Evolutionary conservation across 2,888 invertebrate species (phyloP).

Genomic region (Dolichomitus sp.): DNA sequence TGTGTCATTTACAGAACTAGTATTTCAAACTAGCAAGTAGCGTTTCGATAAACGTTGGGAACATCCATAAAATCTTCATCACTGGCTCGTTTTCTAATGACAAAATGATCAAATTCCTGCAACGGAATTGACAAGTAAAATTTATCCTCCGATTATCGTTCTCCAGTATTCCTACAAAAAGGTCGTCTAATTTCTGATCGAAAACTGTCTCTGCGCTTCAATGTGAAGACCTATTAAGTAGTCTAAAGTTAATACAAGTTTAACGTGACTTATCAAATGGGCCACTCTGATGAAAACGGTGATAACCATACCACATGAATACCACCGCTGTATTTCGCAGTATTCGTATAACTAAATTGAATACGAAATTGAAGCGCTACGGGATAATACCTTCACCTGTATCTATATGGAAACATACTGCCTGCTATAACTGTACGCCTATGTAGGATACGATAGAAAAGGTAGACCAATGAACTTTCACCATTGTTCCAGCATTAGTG

Average conservation of each 20-base stretch:
- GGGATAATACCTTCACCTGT: slow-evolving; percentile 40
- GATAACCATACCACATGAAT: slow-evolving; percentile 11
- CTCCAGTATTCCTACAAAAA: not conserved
- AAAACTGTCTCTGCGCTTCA: not conserved
- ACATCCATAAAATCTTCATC: too few relatives aligned
- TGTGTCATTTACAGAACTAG: not conserved
- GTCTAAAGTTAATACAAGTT: slow-evolving; percentile 10
- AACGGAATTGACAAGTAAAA: too few relatives aligned
- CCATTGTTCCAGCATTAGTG: slow-evolving; percentile 78
- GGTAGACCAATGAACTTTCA: slow-evolving; percentile 53
- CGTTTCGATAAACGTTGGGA: not conserved
- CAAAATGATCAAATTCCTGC: too few relatives aligned
- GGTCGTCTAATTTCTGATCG: not conserved
- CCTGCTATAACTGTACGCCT: slow-evolving; percentile 42
- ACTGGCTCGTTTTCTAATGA: too few relatives aligned
- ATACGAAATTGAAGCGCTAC: slow-evolving; percentile 37
- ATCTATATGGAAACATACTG: slow-evolving; percentile 22
- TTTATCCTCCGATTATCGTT: not conserved
- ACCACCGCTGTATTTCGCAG: slow-evolving; percentile 2
- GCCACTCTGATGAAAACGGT: slow-evolving; percentile 5
- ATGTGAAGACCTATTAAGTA: not conserved
- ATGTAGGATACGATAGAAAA: slow-evolving; percentile 26
- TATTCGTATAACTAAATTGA: slow-evolving; percentile 33
- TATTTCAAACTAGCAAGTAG: not conserved
- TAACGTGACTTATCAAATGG: slow-evolving; percentile 10